Base-by-base conservation (phyloP, 2,888 invertebrate species). In the Norana najaformis region DNA sequence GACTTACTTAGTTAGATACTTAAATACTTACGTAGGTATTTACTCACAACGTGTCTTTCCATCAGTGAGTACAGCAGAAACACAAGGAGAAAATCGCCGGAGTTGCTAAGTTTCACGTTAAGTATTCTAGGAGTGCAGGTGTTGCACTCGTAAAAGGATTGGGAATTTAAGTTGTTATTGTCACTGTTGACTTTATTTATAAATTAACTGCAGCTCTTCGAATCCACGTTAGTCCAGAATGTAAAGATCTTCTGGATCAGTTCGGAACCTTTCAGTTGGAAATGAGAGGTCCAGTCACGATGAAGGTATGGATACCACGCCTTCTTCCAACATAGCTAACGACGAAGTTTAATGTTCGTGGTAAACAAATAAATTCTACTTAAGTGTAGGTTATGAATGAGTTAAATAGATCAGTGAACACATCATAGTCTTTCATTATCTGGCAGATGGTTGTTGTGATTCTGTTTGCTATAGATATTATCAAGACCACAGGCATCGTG, bases 261-360 rank as follows among this genome's bases (percentile, higher is more conserved):
- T 98, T 97, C 93, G 97, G 97, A 18, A 97, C 97, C 14, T 99
- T 99, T 94, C 96, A 96, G 90, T 95, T 98, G 90, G 97, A 97
- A 91, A 96, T 97, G 92, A 96, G 98, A 92, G 98, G 98, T 90
- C 97, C 97, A 94, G 97, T 98, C 89, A 97, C 97, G 93, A 97
- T 98, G 96, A 99, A 99, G 96, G 98, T 97, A 69, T n/a, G n/a
- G 18, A 4, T 69, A 69, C 69, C 23, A 91, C n/a, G n/a, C 30
- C 69, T 69, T n/a, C n/a, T 69, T 30, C 16, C 14, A 53, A 23
- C 30, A 30, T 53, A 4, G 3, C 4, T 30, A 30, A 53, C 13
- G 20, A n/a, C n/a, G n/a, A n/a, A n/a, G 23, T 53, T 53, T 30
- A n/a, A n/a, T n/a, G n/a, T 53, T 8, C 23, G 6, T 53, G 53